phyloP scores from a whole-genome alignment of 2,888 invertebrate genomes.

The Heliconius aoede region DNA sequence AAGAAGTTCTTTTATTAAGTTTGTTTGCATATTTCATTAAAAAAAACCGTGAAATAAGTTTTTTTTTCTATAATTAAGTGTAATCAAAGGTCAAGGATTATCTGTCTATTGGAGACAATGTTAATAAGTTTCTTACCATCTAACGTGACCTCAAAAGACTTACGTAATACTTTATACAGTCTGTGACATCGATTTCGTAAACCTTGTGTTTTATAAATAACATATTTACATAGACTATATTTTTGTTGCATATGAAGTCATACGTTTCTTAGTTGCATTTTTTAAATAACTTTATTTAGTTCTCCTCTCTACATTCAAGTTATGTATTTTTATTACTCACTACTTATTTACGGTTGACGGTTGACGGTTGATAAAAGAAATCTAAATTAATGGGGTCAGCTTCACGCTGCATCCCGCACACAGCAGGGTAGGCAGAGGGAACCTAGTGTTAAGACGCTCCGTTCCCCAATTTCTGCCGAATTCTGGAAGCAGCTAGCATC shows the following conservation, averaged over 20 bases:
- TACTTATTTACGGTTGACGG: too few relatives aligned
- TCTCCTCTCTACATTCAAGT: too few relatives aligned
- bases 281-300: background rate
- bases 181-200: constrained; percentile 52
- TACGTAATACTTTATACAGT: constrained; percentile 50
- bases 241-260: constrained; percentile 25
- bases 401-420: too few relatives aligned
- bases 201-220: constrained; percentile 48
- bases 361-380: too few relatives aligned
- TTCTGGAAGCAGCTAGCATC: too few relatives aligned
- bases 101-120: constrained; percentile 54
- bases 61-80: constrained; percentile 33
- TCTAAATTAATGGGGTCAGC: too few relatives aligned
- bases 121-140: constrained; percentile 50
- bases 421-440: too few relatives aligned
- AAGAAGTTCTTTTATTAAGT: too few relatives aligned
- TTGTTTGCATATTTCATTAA: background rate
- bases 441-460: too few relatives aligned
- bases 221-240: constrained; percentile 20
- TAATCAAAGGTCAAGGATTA: constrained; percentile 60
- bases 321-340: too few relatives aligned
- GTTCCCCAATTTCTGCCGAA: too few relatives aligned
- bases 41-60: background rate
- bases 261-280: background rate
- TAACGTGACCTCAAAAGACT: constrained; percentile 50